These are phyloP conservation scores for Medauroidea extradentata DNA, from an alignment of 1,140 invertebrate species.

Conservation along the genomic window DNA sequence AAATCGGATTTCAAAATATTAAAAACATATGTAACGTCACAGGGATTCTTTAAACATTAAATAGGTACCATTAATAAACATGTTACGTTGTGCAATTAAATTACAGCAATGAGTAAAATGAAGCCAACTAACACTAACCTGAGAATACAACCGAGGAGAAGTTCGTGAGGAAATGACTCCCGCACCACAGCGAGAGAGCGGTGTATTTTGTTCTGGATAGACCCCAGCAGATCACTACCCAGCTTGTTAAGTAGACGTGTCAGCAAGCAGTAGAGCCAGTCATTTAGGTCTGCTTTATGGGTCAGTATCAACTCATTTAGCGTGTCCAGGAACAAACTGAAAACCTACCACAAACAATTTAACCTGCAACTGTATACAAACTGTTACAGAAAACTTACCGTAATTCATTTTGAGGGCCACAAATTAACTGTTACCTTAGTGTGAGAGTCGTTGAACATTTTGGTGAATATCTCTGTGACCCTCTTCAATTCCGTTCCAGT, in stretches of 20 bases:
- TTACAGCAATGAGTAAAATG: too few relatives aligned
- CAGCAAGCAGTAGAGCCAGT: conserved; percentile 86
- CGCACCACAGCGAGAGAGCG: conserved; percentile 80
- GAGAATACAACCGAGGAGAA: conserved; percentile 58
- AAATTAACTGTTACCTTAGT: conserved; percentile 60
- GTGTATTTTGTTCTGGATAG: conserved; percentile 84
- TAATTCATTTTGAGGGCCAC: neutral
- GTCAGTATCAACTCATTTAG: conserved; percentile 81
- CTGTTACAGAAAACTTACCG: neutral
- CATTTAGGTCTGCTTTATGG: conserved; percentile 81
- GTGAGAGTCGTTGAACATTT: conserved; percentile 97
- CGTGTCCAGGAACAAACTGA: conserved; percentile 88
- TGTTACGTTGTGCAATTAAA: too few relatives aligned
- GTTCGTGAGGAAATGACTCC: conserved; percentile 54
- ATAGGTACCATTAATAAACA: too few relatives aligned
- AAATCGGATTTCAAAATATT: too few relatives aligned
- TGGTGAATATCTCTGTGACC: conserved; percentile 86
- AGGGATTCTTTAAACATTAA: too few relatives aligned
- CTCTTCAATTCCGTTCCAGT: conserved; percentile 66
- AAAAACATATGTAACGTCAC: too few relatives aligned
- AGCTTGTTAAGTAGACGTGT: conserved; percentile 80
- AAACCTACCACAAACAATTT: conserved; percentile 53
- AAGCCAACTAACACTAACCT: conserved; percentile 81
- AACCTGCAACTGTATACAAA: neutral
- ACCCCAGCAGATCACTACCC: conserved; percentile 83